Evolutionary conservation across 2,113 vertebrate species (phyloP).

Genomic region (Laterallus jamaicensis): DNA sequence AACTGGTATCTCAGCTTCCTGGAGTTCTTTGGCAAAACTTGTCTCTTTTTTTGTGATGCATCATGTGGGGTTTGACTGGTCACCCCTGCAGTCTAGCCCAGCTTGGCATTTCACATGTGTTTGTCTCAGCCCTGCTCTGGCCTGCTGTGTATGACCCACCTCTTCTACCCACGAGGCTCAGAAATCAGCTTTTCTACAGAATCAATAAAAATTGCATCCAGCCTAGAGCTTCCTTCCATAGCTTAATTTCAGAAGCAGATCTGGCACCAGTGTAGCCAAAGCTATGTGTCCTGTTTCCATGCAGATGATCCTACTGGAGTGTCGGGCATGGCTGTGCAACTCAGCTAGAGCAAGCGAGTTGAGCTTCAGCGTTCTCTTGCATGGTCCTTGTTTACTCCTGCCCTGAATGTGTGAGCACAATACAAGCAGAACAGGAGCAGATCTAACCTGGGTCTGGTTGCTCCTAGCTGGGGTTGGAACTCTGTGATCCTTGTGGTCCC

Average conservation of each 20-base stretch:
- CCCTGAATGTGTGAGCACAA: not conserved
- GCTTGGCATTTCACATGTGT: not conserved
- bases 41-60: not conserved
- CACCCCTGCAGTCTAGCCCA: not conserved
- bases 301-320: not conserved
- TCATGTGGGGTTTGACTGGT: not conserved
- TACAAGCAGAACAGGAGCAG: not conserved
- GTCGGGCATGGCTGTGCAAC: not conserved
- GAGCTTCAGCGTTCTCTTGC: not conserved
- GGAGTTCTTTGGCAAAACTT: not conserved
- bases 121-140: not conserved
- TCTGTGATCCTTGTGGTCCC: too few relatives aligned
- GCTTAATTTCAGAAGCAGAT: not conserved
- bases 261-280: not conserved
- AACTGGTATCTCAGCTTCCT: not conserved
- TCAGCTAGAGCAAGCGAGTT: not conserved
- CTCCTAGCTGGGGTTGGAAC: not conserved
- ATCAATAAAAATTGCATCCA: not conserved
- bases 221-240: not conserved
- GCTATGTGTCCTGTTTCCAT: accelerated
- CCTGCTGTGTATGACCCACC: not conserved
- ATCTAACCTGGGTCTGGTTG: not conserved
- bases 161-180: accelerated
- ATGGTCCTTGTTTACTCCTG: not conserved
- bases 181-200: not conserved